Base-by-base conservation (phyloP, 2,888 invertebrate species). In the Pseudanteris insignis region DNA sequence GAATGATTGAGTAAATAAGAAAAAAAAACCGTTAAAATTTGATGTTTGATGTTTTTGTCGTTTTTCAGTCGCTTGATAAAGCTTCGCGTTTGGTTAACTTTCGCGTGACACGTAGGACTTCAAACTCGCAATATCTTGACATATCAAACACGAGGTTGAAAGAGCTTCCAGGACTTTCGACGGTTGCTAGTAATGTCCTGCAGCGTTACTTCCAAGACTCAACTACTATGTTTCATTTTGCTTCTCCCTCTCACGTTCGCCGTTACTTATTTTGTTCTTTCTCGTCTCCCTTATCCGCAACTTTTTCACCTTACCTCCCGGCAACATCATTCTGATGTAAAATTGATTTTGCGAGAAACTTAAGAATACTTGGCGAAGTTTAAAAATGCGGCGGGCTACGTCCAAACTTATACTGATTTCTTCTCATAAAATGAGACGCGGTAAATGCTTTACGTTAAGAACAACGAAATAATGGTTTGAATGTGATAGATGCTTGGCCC, bases 301-400 rank as follows among this genome's bases (percentile, higher is more conserved):
- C 50, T 59, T 51, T 46, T 26, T 51, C 34, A 13, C 48, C 33
- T 47, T 53, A 9, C 40, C 37, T 60, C 28, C 32, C 21, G 32
- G 47, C 47, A 60, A 47, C 59, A 60, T 60, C 59, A 60, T 60
- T 60, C 53, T 60, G 53, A 60, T 60, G 59, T 60, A 60, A 60
- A 60, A 60, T 60, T 60, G 53, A 60, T 60, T 53, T 60, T 51
- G 47, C 12, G 25, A 36, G 30, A 21, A 21, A 21, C 59, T 60
- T 60, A 43, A 51, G 47, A 60, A 60, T 60, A 53, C 47, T 60
- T 43, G 37, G 47, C 26, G 43, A 60, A 60, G 47, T 60, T 60
- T 15, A 53, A 47, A 60, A 60, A 43, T 60, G 36, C 43, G 53
- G 18, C 30, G 53, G 47, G 37, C 43, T 53, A 18, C 36, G 47